phyloP scores from a whole-genome alignment of 2,888 invertebrate genomes.

The Limnephilus marmoratus region DNA sequence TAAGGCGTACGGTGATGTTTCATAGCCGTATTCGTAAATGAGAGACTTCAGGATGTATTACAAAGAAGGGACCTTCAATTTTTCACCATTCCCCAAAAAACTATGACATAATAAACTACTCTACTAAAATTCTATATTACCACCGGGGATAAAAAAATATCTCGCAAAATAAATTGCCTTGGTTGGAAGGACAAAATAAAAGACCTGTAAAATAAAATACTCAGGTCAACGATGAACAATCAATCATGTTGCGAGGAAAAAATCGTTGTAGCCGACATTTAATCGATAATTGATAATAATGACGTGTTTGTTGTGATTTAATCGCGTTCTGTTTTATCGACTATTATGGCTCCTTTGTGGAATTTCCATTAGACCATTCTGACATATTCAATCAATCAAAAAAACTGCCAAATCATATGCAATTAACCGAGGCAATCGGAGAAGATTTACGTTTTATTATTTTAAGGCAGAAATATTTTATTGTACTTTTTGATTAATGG shows the following conservation, averaged over 20 bases:
- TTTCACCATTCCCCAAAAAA: neutral
- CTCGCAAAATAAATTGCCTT: neutral
- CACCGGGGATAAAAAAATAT: neutral
- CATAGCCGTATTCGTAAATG: neutral
- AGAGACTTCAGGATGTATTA: neutral
- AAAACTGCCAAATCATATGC: constrained; percentile 40
- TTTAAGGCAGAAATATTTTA: neutral
- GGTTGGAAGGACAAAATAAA: constrained; percentile 21
- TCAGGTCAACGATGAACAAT: constrained; percentile 45
- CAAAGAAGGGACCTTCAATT: neutral
- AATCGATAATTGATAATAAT: constrained; percentile 56
- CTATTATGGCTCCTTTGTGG: constrained; percentile 33
- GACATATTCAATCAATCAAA: constrained; percentile 42
- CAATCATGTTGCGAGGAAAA: constrained; percentile 39
- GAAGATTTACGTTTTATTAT: constrained; percentile 10
- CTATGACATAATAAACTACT: neutral
- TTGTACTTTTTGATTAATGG: neutral
- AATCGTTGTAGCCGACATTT: constrained; percentile 36
- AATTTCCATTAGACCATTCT: constrained; percentile 41
- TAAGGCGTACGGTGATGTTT: neutral
- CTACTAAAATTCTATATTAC: neutral
- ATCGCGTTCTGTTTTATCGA: constrained; percentile 40
- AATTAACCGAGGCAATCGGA: constrained; percentile 30
- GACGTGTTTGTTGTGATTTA: constrained; percentile 53
- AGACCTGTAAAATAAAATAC: constrained; percentile 16